Percentiles rank a stretch among this genome's conserved stretches.
phyloP scores from a whole-genome alignment of 1,140 invertebrate genomes.

The Philotrypesis tridentata region DNA sequence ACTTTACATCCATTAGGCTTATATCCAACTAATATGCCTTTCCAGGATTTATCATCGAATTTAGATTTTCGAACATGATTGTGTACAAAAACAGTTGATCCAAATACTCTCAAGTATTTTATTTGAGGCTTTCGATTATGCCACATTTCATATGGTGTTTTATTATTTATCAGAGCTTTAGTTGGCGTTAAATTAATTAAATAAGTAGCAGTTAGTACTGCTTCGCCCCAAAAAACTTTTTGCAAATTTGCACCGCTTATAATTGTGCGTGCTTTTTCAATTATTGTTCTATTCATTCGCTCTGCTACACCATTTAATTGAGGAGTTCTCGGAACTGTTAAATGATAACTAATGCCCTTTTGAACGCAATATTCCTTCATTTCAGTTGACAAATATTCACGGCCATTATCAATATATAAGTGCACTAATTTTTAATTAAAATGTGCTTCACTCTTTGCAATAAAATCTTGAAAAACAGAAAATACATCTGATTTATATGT shows the following conservation, averaged over 20 bases:
- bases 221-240: constrained; percentile 52
- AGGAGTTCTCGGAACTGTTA: constrained; percentile 57
- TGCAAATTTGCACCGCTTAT: too few species aligned
- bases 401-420: too few species aligned
- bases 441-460: too few species aligned
- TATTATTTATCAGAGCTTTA: background rate
- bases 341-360: constrained; percentile 43
- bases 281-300: constrained; percentile 52
- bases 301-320: constrained; percentile 63
- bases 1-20: constrained; percentile 70
- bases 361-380: too few species aligned
- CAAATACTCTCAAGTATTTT: background rate
- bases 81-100: constrained; percentile 62
- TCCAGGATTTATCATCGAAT: constrained; percentile 67
- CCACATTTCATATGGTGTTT: constrained; percentile 14
- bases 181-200: too few species aligned
- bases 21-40: too few species aligned
- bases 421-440: too few species aligned
- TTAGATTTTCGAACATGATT: constrained; percentile 65
- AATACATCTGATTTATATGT: constrained; percentile 7
- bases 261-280: too few species aligned
- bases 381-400: background rate
- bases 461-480: constrained; percentile 26
- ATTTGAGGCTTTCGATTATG: background rate
- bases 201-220: constrained; percentile 64